phyloP scores from a whole-genome alignment of 2,888 invertebrate genomes.

The Cyclophora albipunctata region DNA sequence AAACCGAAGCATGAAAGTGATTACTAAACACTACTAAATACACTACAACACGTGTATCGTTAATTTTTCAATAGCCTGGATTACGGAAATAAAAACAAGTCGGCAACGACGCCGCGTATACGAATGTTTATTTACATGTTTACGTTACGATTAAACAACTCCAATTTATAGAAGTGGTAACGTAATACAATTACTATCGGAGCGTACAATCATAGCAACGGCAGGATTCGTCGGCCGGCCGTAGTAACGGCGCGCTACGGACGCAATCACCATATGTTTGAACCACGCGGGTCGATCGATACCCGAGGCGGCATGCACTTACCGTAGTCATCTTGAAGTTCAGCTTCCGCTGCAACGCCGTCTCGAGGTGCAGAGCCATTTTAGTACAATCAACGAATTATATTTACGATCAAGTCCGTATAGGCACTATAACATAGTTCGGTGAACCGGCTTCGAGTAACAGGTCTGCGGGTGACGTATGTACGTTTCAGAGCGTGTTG shows the following conservation, averaged over 20 bases:
- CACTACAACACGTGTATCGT: no score
- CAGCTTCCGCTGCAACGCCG: constrained; percentile 70
- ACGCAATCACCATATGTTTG: constrained; percentile 66
- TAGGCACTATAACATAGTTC: constrained; percentile 63
- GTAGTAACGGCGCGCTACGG: constrained; percentile 41
- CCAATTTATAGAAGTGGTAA: constrained; percentile 22
- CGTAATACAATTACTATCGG: constrained; percentile 31
- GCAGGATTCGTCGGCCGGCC: constrained; percentile 32
- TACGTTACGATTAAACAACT: constrained; percentile 15
- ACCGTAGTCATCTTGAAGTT: constrained; percentile 74
- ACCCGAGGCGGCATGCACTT: constrained; percentile 60
- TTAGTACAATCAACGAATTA: constrained; percentile 31
- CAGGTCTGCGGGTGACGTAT: constrained; percentile 59
- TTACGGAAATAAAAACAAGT: neutral
- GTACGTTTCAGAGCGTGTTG: constrained; percentile 55
- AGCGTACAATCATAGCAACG: constrained; percentile 26
- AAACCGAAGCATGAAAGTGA: no score
- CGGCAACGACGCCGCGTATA: constrained; percentile 27
- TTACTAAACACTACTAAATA: no score
- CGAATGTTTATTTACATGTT: constrained; percentile 48
- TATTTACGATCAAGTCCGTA: constrained; percentile 34
- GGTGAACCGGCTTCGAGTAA: constrained; percentile 48
- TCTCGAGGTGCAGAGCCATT: constrained; percentile 70
- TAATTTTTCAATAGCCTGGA: no score
- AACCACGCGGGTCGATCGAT: constrained; percentile 68